Evolutionary conservation across 2,113 vertebrate genomes (phyloP), one percentile per base, ranked within the genome.

Genomic region (Leptosomus discolor): DNA sequence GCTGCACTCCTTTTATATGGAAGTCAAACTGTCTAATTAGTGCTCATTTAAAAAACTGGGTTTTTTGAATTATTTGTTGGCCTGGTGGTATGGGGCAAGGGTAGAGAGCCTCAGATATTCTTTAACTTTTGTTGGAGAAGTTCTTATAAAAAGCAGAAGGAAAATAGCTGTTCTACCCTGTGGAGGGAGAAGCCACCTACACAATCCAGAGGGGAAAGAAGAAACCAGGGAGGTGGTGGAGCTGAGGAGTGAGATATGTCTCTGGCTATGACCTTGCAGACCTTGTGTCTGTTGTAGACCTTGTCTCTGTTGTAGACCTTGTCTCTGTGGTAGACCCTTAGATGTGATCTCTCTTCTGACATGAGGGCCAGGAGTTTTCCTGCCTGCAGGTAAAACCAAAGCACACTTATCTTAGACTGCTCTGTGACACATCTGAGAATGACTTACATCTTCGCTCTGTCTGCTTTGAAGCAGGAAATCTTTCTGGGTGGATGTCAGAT

Each of bases 31-130:
- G 9, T 54, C 43, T 91, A 97, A 95, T 97, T 95, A 95, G 39
- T 76, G 20, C 20, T 78, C 21, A 82, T 65, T 97, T 96, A 8
- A 95, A 92, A 82, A 89, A 68, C 50, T 57, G 36, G 2, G 11
- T 87, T 87, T 90, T 61, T 81, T 96, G 39, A 95, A 95, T 97
- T 92, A 96, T 95, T 96, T 41, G 91, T 92, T 95, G 92, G 34
- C 45, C 57, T 53, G 21, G 43, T 24, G 37, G 18, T 79, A 84
- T 30, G 23, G 73, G 61, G 60, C 43, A 79, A 92, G 80, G 67
- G 71, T 85, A 87, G 58, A 85, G n/a, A 87, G 69, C 94, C 80
- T 69, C 45, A 65, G 80, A 87, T 89, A 50, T 79, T 76, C 15
- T 78, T 9, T 36, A 69, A 89, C 22, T 50, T 91, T 60, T 27